phyloP scores from a whole-genome alignment of 2,113 vertebrate species.

The Lepus europaeus region DNA sequence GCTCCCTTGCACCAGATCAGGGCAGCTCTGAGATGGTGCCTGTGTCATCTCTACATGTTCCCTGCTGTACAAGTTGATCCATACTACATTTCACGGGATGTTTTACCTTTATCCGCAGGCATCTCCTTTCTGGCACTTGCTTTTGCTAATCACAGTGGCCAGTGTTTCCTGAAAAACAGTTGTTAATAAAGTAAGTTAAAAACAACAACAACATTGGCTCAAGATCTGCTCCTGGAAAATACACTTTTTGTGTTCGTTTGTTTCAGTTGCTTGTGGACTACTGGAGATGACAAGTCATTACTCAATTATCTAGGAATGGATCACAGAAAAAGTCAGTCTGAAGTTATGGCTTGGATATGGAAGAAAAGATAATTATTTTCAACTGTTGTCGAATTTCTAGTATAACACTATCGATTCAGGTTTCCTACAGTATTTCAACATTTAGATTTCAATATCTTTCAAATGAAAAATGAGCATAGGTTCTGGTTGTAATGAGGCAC shows the following conservation, averaged over 20 bases:
- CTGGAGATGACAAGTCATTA: neutral
- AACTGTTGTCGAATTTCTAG: neutral
- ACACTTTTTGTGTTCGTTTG: neutral
- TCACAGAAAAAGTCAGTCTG: neutral
- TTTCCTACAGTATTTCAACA: neutral
- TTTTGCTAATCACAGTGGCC: neutral
- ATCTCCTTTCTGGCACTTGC: neutral
- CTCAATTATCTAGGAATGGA: neutral
- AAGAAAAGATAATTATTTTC: neutral
- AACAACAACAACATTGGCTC: neutral
- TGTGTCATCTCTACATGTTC: accelerated
- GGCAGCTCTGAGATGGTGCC: accelerated
- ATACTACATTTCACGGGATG: neutral
- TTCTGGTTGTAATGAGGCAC: neutral
- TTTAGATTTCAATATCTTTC: neutral
- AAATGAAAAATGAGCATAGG: neutral
- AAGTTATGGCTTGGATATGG: neutral
- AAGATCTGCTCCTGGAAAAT: neutral
- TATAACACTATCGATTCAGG: neutral
- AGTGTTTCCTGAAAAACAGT: neutral
- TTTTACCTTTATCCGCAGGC: neutral
- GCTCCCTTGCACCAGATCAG: neutral
- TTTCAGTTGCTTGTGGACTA: neutral
- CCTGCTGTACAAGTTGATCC: neutral
- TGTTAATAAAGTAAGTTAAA: neutral